Evolutionary conservation across 1,140 invertebrate genomes (phyloP).

Genomic region (Drosophila tristis): DNA sequence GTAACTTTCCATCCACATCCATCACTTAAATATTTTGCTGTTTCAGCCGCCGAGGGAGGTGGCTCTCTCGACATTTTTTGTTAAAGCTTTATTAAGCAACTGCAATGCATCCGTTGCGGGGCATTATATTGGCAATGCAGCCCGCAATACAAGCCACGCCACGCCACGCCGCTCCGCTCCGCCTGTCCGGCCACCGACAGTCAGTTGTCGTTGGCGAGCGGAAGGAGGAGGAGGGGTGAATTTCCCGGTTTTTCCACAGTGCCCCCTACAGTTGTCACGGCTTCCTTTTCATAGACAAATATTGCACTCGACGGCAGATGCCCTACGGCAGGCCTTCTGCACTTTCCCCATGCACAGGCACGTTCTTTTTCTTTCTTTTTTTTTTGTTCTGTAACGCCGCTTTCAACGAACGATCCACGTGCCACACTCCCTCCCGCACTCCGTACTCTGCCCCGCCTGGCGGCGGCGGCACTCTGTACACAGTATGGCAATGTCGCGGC

Average conservation of each 20-base stretch:
- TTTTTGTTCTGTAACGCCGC: conserved; percentile 31
- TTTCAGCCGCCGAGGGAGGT: conserved; percentile 9
- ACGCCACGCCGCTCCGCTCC: not conserved
- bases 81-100: conserved; percentile 58
- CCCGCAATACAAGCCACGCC: conserved; percentile 2
- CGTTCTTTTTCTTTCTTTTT: conserved; percentile 31
- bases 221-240: no score
- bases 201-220: not conserved
- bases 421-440: not conserved
- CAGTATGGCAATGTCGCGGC: conserved; percentile 73
- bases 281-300: conserved; percentile 76
- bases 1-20: conserved; percentile 12
- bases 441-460: conserved; percentile 2
- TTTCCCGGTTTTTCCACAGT: not conserved
- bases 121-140: conserved; percentile 52
- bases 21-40: conserved; percentile 49
- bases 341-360: conserved; percentile 49
- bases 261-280: conserved; percentile 58
- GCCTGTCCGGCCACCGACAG: conserved; percentile 15
- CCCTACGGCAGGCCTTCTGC: conserved; percentile 54
- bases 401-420: conserved; percentile 45
- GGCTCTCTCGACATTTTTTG: conserved; percentile 16
- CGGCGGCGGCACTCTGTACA: conserved; percentile 49
- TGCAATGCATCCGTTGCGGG: conserved; percentile 46
- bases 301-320: conserved; percentile 64